A percentile compares a stretch with the other conserved stretches of the same genome.
These are phyloP conservation scores for Chrosomus eos DNA, from an alignment of 2,797 vertebrate genomes.

Conservation along the genomic window DNA sequence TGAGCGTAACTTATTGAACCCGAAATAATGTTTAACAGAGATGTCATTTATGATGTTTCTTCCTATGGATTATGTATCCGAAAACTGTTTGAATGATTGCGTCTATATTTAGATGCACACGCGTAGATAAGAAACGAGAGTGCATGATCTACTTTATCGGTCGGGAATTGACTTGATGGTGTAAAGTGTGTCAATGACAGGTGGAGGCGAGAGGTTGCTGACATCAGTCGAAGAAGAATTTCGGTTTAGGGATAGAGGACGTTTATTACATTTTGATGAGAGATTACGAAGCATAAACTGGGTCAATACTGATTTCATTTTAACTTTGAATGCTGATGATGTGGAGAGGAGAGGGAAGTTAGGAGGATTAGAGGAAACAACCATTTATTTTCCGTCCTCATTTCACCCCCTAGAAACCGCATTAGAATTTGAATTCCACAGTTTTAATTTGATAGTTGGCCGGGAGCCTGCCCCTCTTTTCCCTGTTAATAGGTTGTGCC, in stretches of 20 bases:
- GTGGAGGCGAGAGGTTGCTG: not conserved
- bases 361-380: constrained; percentile 27
- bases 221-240: constrained; percentile 10
- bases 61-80: not conserved
- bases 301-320: constrained; percentile 31
- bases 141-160: not conserved
- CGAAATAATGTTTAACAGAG: not conserved
- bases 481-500: constrained; percentile 40
- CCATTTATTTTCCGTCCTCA: constrained; percentile 46
- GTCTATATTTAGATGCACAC: not conserved
- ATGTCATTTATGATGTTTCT: not conserved
- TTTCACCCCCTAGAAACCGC: constrained; percentile 61
- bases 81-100: not conserved
- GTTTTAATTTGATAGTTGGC: constrained; percentile 74
- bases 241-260: not conserved
- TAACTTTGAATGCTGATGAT: not conserved
- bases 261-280: constrained; percentile 28
- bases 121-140: not conserved
- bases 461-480: constrained; percentile 59
- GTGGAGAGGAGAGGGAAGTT: not conserved
- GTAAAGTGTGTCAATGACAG: constrained; percentile 14
- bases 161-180: not conserved
- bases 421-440: constrained; percentile 70
- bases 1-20: not conserved
- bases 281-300: constrained; percentile 16